phyloP scores from a whole-genome alignment of 2,888 invertebrate species.

The Sclerodermus sp. region DNA sequence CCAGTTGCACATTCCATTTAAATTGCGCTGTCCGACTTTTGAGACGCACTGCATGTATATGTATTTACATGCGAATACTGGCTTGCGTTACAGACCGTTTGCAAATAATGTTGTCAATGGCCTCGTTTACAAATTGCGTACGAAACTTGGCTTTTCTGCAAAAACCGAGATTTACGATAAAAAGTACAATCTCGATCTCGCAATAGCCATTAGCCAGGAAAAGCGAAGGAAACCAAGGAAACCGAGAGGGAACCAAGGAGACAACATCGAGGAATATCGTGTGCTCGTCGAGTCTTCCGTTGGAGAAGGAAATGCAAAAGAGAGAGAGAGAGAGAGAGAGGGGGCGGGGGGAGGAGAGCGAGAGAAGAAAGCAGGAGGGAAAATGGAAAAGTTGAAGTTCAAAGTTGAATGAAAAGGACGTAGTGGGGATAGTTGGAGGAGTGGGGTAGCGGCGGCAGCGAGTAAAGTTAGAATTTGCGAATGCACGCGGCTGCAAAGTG shows the following conservation, averaged over 20 bases:
- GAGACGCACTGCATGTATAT: slow-evolving; percentile 21
- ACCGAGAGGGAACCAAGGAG: too few species aligned
- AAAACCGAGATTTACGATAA: not conserved
- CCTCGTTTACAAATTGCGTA: slow-evolving; percentile 27
- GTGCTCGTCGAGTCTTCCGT: too few species aligned
- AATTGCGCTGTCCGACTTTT: slow-evolving; percentile 18
- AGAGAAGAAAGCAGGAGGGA: too few species aligned
- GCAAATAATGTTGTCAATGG: slow-evolving; percentile 26
- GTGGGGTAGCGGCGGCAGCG: not conserved
- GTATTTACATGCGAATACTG: slow-evolving; percentile 32
- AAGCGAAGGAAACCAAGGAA: too few species aligned
- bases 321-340: too few species aligned
- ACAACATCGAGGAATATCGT: too few species aligned
- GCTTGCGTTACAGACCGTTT: slow-evolving; percentile 27
- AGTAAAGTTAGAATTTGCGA: slow-evolving; percentile 25
- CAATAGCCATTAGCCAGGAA: too few species aligned
- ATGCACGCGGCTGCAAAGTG: slow-evolving; percentile 40
- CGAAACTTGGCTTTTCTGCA: slow-evolving; percentile 13
- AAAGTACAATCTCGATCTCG: too few species aligned
- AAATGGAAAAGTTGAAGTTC: too few species aligned
- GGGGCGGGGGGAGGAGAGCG: too few species aligned
- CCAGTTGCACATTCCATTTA: not conserved
- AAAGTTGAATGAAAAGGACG: too few species aligned
- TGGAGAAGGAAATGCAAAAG: too few species aligned
- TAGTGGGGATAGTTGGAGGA: not conserved